Conservation (phyloP, 2,888 invertebrate species). For the Caenorhabditis virilis region DNA sequence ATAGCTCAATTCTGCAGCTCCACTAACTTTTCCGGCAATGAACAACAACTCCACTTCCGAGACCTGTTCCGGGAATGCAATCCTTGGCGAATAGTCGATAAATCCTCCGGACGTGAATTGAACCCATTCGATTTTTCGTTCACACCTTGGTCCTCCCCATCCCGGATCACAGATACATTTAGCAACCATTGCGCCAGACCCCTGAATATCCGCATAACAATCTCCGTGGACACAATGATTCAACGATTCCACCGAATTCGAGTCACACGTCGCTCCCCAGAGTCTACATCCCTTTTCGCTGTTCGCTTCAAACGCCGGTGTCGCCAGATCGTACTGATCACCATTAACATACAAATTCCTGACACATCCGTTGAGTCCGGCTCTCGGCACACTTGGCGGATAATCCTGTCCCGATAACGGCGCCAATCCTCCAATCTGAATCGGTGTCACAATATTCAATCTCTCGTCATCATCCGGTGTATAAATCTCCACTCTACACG, state of each 20-base stretch:
- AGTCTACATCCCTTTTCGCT: constrained; percentile 80
- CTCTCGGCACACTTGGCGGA: constrained; percentile 34
- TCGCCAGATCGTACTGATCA: constrained; percentile 86
- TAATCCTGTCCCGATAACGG: constrained; percentile 45
- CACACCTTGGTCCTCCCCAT: constrained; percentile 79
- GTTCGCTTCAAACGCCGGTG: constrained; percentile 76
- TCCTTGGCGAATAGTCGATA: constrained; percentile 52
- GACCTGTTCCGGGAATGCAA: constrained; percentile 49
- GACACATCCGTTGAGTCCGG: constrained; percentile 91
- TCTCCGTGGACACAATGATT: constrained; percentile 64
- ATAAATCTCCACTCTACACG: constrained; percentile 47
- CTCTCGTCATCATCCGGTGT: constrained; percentile 67
- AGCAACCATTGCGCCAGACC: constrained; percentile 37
- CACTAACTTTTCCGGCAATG: constrained; percentile 75
- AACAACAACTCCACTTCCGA: constrained; percentile 91
- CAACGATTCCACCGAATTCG: constrained; percentile 77
- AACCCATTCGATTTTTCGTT: constrained; percentile 63
- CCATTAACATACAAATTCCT: constrained; percentile 93
- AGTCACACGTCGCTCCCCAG: constrained; percentile 87
- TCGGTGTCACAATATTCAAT: constrained; percentile 64
- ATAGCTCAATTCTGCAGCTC: constrained; percentile 70
- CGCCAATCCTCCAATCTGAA: constrained; percentile 77
- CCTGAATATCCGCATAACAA: constrained; percentile 59
- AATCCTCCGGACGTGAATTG: constrained; percentile 59
- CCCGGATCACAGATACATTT: constrained; percentile 93